Conservation (phyloP, 1,140 invertebrate species). For the Musca vetustissima region DNA sequence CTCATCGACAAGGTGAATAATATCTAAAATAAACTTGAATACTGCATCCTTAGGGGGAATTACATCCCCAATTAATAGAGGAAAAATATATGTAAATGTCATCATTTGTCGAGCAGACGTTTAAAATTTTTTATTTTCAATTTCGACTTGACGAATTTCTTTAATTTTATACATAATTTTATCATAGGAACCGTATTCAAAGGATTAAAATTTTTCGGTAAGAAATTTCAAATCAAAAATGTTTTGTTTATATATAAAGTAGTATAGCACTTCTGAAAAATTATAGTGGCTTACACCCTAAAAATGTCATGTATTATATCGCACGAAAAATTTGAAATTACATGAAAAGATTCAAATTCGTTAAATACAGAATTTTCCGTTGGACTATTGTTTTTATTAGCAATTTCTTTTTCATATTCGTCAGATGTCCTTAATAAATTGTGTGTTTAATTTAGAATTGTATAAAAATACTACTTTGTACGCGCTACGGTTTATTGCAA, state of each 20-base stretch:
- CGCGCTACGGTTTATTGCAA: no score
- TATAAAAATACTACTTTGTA: no score
- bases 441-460: no score
- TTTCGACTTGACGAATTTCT: neutral
- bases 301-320: slow-evolving; percentile 47
- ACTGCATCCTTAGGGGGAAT: neutral
- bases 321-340: slow-evolving; percentile 35
- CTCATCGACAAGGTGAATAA: neutral
- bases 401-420: neutral
- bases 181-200: slow-evolving; percentile 3
- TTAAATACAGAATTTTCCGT: slow-evolving; percentile 34
- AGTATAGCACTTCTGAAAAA: slow-evolving; percentile 33
- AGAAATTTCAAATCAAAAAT: slow-evolving; percentile 37
- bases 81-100: slow-evolving; percentile 34
- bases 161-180: neutral
- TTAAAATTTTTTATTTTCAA: slow-evolving; percentile 28
- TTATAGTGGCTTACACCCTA: slow-evolving; percentile 41
- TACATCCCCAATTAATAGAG: slow-evolving; percentile 37
- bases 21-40: neutral
- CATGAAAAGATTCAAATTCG: slow-evolving; percentile 36
- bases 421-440: neutral
- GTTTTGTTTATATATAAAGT: slow-evolving; percentile 34
- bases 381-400: neutral
- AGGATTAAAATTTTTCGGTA: slow-evolving; percentile 27
- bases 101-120: slow-evolving; percentile 41